These are phyloP conservation scores for Hydrolagus affinis DNA, from an alignment of 2,113 vertebrate species.

Conservation along the genomic window DNA sequence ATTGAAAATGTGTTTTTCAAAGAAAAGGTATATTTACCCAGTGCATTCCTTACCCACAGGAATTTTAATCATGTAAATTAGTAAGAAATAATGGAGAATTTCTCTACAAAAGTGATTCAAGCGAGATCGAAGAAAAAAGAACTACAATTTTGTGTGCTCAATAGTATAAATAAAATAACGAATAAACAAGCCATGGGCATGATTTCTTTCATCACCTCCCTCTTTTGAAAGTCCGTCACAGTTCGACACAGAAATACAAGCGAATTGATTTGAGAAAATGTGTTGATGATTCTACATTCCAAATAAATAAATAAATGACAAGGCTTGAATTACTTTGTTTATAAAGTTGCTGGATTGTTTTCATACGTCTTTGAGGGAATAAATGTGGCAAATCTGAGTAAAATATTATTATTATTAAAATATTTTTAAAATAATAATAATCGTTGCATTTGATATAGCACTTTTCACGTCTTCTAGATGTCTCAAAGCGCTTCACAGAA, in stretches of 20 bases:
- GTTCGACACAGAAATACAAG: neutral
- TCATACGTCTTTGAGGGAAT: neutral
- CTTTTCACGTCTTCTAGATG: too few relatives aligned
- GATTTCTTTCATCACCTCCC: neutral
- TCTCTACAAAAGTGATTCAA: neutral
- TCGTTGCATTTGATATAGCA: too few relatives aligned
- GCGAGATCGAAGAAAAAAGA: neutral
- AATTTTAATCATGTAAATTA: neutral
- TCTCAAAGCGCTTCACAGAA: too few relatives aligned
- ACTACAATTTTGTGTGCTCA: neutral
- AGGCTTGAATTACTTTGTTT: neutral
- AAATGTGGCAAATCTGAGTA: neutral
- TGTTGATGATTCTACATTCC: neutral
- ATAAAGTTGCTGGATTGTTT: neutral
- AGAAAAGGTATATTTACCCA: constrained; percentile 63
- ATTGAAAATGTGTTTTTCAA: constrained; percentile 80
- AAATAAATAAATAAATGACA: neutral
- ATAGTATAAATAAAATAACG: neutral
- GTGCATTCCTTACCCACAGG: neutral
- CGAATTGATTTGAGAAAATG: neutral
- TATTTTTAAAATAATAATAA: too few relatives aligned
- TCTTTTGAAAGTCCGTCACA: neutral
- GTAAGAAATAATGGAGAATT: neutral
- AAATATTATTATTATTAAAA: too few relatives aligned
- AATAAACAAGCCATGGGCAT: neutral